These are phyloP conservation scores for Drosophila yooni DNA, from an alignment of 2,888 invertebrate species.

Conservation along the genomic window DNA sequence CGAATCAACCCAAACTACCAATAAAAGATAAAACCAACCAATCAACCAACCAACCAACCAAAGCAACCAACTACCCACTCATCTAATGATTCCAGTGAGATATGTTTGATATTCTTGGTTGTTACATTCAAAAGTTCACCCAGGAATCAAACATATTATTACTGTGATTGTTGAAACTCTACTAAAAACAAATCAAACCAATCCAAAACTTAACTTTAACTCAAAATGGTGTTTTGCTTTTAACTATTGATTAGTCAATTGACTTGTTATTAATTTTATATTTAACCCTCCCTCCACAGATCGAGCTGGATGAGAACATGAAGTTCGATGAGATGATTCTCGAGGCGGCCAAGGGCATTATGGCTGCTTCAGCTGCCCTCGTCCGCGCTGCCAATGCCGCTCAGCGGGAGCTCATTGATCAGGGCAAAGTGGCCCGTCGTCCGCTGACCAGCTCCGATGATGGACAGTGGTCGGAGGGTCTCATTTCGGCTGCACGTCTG, in stretches of 20 bases:
- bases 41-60: conserved; percentile 7
- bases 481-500: conserved; percentile 96
- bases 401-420: conserved; percentile 96
- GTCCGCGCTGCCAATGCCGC: conserved; percentile 98
- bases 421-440: conserved; percentile 94
- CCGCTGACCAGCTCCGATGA: conserved; percentile 95
- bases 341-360: conserved; percentile 98
- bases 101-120: conserved; percentile 99
- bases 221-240: conserved; percentile 56
- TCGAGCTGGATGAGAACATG: conserved; percentile 91
- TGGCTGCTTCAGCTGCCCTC: conserved; percentile 97
- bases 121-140: conserved; percentile 92
- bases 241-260: background rate
- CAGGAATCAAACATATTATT: conserved; percentile 99
- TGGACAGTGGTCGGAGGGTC: conserved; percentile 99
- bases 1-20: conserved; percentile 28
- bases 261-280: background rate
- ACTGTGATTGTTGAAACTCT: conserved; percentile 87
- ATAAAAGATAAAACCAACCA: background rate
- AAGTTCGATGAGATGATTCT: conserved; percentile 99
- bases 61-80: conserved; percentile 39
- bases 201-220: conserved; percentile 35
- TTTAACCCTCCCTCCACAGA: conserved; percentile 53
- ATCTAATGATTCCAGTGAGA: conserved; percentile 90
- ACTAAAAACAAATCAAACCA: conserved; percentile 67